Percentiles rank a stretch among this genome's conserved stretches.
Evolutionary conservation across 2,113 vertebrate species (phyloP).

Genomic region (Psammodynastes pulverulentus): DNA sequence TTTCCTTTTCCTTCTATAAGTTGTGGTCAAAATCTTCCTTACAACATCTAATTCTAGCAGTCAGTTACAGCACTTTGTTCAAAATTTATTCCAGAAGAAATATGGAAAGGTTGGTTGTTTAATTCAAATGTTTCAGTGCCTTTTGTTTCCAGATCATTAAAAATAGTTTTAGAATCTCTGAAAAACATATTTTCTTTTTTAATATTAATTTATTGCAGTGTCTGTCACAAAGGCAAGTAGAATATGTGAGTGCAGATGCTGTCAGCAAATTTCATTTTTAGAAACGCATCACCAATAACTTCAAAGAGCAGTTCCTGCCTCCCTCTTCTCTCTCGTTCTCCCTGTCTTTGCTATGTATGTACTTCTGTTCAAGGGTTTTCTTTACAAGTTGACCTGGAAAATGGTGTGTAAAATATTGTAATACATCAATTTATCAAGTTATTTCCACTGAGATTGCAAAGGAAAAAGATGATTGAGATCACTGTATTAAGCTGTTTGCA

Average conservation of each 20-base stretch:
- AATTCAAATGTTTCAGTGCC: slow-evolving; percentile 26
- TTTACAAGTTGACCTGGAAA: slow-evolving; percentile 10
- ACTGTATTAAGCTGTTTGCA: background rate
- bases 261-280: slow-evolving; percentile 19
- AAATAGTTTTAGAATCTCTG: background rate
- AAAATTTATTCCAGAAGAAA: background rate
- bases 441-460: background rate
- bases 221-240: slow-evolving; percentile 7
- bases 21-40: background rate
- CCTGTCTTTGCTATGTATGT: slow-evolving; percentile 1
- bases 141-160: slow-evolving; percentile 21
- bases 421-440: slow-evolving; percentile 6
- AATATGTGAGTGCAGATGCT: slow-evolving; percentile 1
- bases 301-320: background rate
- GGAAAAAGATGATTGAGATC: background rate
- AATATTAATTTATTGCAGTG: background rate
- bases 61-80: background rate
- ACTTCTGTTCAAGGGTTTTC: background rate
- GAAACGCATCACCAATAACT: background rate
- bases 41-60: background rate
- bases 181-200: slow-evolving; percentile 19
- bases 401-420: slow-evolving; percentile 5
- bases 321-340: background rate
- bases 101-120: slow-evolving; percentile 6
- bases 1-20: slow-evolving; percentile 9